These are phyloP conservation scores for Diplogasteroides magnus DNA, from an alignment of 1,140 invertebrate species.

Conservation along the genomic window DNA sequence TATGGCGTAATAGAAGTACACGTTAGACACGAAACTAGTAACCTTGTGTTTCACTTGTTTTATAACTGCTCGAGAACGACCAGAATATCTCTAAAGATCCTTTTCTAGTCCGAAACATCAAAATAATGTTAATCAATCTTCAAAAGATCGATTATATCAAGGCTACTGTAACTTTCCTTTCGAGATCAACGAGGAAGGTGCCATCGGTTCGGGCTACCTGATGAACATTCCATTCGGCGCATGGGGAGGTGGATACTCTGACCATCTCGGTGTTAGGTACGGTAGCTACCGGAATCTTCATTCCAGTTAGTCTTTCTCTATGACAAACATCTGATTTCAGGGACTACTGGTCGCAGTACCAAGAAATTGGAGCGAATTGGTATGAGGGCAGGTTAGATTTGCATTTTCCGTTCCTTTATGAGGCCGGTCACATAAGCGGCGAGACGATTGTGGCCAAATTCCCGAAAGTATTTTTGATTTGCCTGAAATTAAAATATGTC, in stretches of 20 bases:
- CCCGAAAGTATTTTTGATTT: no score
- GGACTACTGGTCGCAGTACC: conserved; percentile 32
- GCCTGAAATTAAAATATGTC: no score
- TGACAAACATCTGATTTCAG: conserved; percentile 20
- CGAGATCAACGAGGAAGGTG: conserved; percentile 34
- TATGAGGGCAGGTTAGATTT: conserved; percentile 32
- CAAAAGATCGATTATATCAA: background rate
- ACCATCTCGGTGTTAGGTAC: conserved; percentile 30
- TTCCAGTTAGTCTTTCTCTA: conserved; percentile 1
- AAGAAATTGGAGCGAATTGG: conserved; percentile 34
- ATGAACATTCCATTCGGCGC: conserved; percentile 31
- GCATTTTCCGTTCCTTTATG: no score
- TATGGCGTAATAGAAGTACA: no score
- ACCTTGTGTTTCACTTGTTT: no score
- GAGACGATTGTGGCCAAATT: no score
- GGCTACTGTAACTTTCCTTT: background rate
- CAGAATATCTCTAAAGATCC: no score
- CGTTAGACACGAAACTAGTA: no score
- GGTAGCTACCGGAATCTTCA: conserved; percentile 4
- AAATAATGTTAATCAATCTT: background rate
- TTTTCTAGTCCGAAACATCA: no score
- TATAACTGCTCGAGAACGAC: no score
- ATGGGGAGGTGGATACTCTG: conserved; percentile 36
- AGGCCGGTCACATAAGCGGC: no score
- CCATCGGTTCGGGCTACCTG: conserved; percentile 20